These are phyloP conservation scores for Megamerina dolium DNA, from an alignment of 2,888 invertebrate genomes.

Conservation along the genomic window DNA sequence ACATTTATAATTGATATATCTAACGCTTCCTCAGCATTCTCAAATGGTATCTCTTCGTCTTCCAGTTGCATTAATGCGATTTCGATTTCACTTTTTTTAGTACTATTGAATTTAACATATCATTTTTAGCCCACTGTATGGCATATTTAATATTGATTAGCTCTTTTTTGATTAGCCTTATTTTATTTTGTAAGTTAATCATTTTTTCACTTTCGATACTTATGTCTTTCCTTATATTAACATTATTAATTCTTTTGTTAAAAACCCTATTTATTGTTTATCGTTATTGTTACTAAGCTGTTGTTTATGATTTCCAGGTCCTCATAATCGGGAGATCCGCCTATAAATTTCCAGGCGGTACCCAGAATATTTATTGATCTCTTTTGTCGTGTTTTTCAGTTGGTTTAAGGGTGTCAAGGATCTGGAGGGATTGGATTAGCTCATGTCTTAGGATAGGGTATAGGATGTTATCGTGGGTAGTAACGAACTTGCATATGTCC, in stretches of 20 bases:
- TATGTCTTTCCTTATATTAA: background rate
- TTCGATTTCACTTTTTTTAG: conserved; percentile 1
- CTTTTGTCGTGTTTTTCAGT: background rate
- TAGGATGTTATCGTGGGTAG: too few species aligned
- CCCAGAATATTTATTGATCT: conserved; percentile 3
- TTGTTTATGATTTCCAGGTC: too few species aligned
- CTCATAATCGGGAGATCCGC: background rate
- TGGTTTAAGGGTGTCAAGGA: background rate
- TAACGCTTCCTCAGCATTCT: conserved; percentile 5
- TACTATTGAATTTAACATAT: background rate
- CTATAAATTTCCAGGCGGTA: background rate
- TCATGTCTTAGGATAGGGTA: background rate
- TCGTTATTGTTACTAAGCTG: too few species aligned
- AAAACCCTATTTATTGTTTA: too few species aligned
- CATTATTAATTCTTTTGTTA: too few species aligned
- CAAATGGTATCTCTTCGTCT: conserved; percentile 1
- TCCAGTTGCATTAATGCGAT: background rate
- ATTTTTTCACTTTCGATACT: background rate
- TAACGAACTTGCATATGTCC: too few species aligned
- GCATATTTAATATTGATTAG: too few species aligned
- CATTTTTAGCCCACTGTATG: too few species aligned
- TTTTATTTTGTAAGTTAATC: conserved; percentile 4
- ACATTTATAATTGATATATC: conserved; percentile 3
- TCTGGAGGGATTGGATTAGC: background rate
- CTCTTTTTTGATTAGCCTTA: too few species aligned